Evolutionary conservation across 2,888 invertebrate species (phyloP).

Genomic region (Serripes groenlandicus): DNA sequence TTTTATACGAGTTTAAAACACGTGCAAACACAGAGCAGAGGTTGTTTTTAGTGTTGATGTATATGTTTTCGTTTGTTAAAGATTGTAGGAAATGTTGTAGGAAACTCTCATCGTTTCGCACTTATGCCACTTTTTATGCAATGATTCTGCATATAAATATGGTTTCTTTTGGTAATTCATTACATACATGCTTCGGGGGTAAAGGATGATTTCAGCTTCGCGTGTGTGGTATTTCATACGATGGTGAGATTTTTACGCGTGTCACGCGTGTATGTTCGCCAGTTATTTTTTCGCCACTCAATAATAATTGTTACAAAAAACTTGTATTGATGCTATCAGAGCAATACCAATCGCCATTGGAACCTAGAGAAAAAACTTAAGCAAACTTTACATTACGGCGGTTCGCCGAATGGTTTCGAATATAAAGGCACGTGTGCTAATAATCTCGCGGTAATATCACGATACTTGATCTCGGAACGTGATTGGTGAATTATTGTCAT

Average conservation of each 20-base stretch:
- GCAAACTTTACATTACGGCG: conserved; percentile 5
- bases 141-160: no score
- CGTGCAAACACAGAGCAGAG: no score
- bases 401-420: conserved; percentile 5
- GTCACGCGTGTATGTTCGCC: background rate
- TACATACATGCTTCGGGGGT: no score
- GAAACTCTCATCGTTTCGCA: no score
- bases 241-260: conserved; percentile 8
- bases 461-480: background rate
- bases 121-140: no score
- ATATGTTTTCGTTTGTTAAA: no score
- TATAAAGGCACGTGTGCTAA: conserved; percentile 10
- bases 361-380: no score
- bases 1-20: no score
- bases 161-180: no score
- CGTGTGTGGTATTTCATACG: conserved; percentile 20
- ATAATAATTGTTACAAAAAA: conserved; percentile 20
- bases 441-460: background rate
- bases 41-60: no score
- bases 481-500: conserved; percentile 14
- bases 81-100: no score
- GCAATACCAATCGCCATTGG: background rate
- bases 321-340: background rate
- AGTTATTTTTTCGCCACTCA: conserved; percentile 3
- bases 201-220: background rate